Percentiles rank a stretch among this genome's conserved stretches.
Evolutionary conservation across 64 coral and sea anemone species (phyloP).

Genomic region (Montipora sp.): DNA sequence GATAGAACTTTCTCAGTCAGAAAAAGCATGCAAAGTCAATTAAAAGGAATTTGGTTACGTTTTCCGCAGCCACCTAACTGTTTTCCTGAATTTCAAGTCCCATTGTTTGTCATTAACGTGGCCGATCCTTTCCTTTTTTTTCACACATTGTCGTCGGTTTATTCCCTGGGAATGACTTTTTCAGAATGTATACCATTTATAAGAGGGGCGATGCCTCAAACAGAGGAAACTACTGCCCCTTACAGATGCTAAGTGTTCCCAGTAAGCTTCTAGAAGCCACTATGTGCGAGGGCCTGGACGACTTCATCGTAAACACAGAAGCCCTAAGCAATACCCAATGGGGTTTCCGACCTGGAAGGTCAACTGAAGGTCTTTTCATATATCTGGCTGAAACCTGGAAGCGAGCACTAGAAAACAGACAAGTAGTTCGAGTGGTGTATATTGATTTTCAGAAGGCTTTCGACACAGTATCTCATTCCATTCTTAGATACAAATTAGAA

Average conservation of each 20-base stretch:
- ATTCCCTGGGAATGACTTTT: no score
- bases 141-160: no score
- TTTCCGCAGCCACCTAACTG: no score
- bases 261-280: slow-evolving; percentile 43
- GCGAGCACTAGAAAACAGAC: slow-evolving; percentile 48
- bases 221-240: slow-evolving; percentile 44
- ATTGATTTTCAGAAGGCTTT: slow-evolving; percentile 47
- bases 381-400: slow-evolving; percentile 34
- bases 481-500: not conserved
- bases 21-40: no score
- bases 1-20: no score
- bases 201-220: slow-evolving; percentile 55
- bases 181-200: slow-evolving; percentile 25
- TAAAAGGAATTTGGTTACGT: no score
- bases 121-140: no score
- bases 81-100: no score
- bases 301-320: not conserved
- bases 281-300: slow-evolving; percentile 56
- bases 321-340: slow-evolving; percentile 32
- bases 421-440: slow-evolving; percentile 49
- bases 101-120: no score
- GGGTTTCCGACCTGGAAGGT: no score
- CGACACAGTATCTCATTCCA: slow-evolving; percentile 23
- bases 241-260: slow-evolving; percentile 51
- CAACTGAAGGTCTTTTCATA: slow-evolving; percentile 12